Conservation (phyloP, 2,113 vertebrate genomes). For the Natator depressus region DNA sequence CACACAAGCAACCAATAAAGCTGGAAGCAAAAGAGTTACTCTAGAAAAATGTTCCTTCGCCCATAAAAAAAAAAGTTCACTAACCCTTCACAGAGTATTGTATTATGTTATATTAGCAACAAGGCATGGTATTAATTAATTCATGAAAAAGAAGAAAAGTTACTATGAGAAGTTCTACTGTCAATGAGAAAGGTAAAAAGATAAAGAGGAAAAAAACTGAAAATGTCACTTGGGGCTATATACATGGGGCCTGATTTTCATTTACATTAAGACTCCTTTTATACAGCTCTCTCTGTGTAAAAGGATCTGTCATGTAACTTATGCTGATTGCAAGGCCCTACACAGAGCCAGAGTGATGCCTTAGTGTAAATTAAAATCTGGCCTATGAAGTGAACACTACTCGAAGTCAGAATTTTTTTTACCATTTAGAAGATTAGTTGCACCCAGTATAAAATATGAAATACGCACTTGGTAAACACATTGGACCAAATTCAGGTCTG, state of each 20-base stretch:
- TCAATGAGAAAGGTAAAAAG: not conserved
- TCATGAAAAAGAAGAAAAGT: not conserved
- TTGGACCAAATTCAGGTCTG: conserved; percentile 57
- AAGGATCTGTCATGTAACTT: conserved; percentile 28
- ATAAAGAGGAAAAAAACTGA: conserved; percentile 6
- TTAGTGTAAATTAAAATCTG: conserved; percentile 54
- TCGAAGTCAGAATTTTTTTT: conserved; percentile 65
- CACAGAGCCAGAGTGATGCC: conserved; percentile 13
- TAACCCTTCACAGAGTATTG: not conserved
- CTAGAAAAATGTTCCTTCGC: not conserved
- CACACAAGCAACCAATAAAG: not conserved
- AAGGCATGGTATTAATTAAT: not conserved
- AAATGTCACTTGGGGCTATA: not conserved
- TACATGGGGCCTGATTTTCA: not conserved
- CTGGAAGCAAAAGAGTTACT: not conserved
- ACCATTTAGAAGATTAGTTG: conserved; percentile 57
- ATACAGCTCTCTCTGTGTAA: not conserved
- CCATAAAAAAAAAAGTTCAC: not conserved
- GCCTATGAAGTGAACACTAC: conserved; percentile 55
- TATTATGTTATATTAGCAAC: not conserved
- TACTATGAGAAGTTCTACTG: not conserved
- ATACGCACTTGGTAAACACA: conserved; percentile 65
- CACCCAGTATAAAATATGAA: conserved; percentile 68
- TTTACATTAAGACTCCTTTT: not conserved
- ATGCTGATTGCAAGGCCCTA: conserved; percentile 31